Percentiles rank a stretch among this genome's conserved stretches.
These are phyloP conservation scores for Triplophysa bombifrons DNA, from an alignment of 2,797 vertebrate genomes.

Conservation along the genomic window DNA sequence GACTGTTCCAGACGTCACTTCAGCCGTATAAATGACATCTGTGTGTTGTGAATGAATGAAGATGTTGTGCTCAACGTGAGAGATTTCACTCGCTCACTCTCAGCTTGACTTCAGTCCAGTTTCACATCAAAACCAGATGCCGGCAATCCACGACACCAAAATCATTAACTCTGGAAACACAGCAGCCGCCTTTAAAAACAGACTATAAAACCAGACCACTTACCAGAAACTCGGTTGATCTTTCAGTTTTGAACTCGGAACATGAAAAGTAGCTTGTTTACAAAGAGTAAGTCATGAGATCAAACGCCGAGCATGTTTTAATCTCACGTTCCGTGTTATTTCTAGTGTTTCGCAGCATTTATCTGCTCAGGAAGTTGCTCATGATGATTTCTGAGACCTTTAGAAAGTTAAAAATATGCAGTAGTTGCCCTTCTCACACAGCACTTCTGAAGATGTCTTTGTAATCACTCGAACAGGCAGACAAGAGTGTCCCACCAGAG, in stretches of 20 bases:
- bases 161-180: too few relatives aligned
- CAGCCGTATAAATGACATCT: conserved; percentile 1
- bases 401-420: background rate
- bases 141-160: background rate
- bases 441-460: background rate
- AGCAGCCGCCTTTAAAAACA: too few relatives aligned
- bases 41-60: background rate
- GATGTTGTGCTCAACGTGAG: too few relatives aligned
- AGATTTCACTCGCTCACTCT: background rate
- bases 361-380: too few relatives aligned
- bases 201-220: background rate
- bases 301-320: too few relatives aligned
- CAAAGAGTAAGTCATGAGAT: too few relatives aligned
- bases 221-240: background rate
- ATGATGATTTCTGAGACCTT: too few relatives aligned
- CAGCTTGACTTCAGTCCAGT: background rate
- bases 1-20: background rate
- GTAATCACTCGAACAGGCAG: background rate
- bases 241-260: background rate
- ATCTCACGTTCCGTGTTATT: too few relatives aligned
- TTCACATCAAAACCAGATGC: background rate
- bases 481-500: background rate
- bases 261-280: too few relatives aligned
- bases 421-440: background rate
- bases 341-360: too few relatives aligned